phyloP scores from a whole-genome alignment of 2,113 vertebrate species.

The Cricetomys ansorgei region DNA sequence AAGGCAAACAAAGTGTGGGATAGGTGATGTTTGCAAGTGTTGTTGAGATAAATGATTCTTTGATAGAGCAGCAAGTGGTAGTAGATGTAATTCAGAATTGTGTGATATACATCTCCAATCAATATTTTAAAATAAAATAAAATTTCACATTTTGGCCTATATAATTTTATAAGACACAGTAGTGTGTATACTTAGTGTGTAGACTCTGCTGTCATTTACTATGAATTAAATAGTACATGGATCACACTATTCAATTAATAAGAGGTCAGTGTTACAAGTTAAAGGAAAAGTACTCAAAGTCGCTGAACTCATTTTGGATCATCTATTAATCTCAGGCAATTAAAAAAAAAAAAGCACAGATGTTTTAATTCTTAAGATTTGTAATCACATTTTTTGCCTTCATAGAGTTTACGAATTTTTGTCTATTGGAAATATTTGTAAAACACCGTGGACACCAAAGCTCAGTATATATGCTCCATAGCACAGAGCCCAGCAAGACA shows the following conservation, averaged over 20 bases:
- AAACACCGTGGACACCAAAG: not conserved
- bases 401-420: not conserved
- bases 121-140: not conserved
- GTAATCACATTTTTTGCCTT: not conserved
- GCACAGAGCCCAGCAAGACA: not conserved
- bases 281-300: not conserved
- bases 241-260: conserved; percentile 7
- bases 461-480: not conserved
- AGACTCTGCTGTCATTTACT: not conserved
- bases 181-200: not conserved
- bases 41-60: not conserved
- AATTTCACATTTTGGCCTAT: not conserved
- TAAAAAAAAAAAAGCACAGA: not conserved
- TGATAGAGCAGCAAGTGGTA: not conserved
- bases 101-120: not conserved
- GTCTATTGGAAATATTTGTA: not conserved
- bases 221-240: not conserved
- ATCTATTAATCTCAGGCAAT: not conserved
- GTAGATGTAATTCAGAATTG: not conserved
- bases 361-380: not conserved
- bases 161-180: not conserved
- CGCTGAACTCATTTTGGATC: not conserved
- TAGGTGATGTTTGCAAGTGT: not conserved
- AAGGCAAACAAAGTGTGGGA: not conserved
- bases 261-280: not conserved